These are phyloP conservation scores for Percina caprodes DNA, from an alignment of 2,113 vertebrate genomes.

Conservation along the genomic window DNA sequence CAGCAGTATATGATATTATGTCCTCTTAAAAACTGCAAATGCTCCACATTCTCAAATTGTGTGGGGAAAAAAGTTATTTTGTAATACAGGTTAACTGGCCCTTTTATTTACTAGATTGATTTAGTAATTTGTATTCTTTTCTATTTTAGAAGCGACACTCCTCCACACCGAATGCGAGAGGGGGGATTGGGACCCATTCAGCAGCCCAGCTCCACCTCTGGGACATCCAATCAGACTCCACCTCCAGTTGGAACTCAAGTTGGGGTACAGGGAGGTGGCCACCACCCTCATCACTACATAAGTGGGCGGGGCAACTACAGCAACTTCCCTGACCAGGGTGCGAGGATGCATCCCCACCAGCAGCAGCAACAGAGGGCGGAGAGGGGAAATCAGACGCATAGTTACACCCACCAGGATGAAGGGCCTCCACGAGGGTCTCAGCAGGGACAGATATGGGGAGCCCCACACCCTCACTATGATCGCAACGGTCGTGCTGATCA, in stretches of 20 bases:
- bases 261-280: slow-evolving; percentile 68
- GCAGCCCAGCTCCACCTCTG: slow-evolving; percentile 77
- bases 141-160: slow-evolving; percentile 88
- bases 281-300: slow-evolving; percentile 84
- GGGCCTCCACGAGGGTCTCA: slow-evolving; percentile 70
- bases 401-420: slow-evolving; percentile 83
- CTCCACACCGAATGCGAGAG: slow-evolving; percentile 86
- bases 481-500: slow-evolving; percentile 83
- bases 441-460: slow-evolving; percentile 83
- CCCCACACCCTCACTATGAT: slow-evolving; percentile 82
- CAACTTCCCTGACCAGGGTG: slow-evolving; percentile 88
- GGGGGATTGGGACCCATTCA: slow-evolving; percentile 79
- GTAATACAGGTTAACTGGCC: background rate
- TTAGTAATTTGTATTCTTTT: background rate
- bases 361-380: slow-evolving; percentile 78
- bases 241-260: slow-evolving; percentile 78
- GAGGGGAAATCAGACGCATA: slow-evolving; percentile 72
- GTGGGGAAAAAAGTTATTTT: background rate
- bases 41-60: background rate
- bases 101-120: background rate
- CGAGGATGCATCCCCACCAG: slow-evolving; percentile 80
- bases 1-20: background rate
- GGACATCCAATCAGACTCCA: slow-evolving; percentile 82
- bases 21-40: background rate
- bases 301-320: slow-evolving; percentile 83